A percentile compares a stretch with the other conserved stretches of the same genome.
These are phyloP conservation scores for Hypothenemus hampei DNA, from an alignment of 1,140 invertebrate genomes.

Conservation along the genomic window DNA sequence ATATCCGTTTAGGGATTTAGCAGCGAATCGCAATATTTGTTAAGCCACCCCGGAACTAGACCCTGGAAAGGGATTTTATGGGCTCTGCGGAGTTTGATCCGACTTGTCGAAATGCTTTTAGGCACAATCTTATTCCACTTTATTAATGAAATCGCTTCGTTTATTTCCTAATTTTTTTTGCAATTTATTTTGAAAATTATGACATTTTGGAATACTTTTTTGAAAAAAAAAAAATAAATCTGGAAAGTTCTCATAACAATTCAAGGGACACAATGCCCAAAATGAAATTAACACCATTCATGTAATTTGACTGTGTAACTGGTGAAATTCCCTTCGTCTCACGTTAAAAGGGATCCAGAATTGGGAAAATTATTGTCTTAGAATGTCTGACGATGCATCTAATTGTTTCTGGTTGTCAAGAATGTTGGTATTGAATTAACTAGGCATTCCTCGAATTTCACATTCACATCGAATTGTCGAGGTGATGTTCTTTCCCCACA, in stretches of 20 bases:
- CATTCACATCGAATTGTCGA: no score
- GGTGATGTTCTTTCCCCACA: no score
- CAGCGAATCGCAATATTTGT: background rate
- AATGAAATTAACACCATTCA: background rate
- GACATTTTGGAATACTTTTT: no score
- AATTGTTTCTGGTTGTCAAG: no score
- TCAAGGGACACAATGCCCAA: no score
- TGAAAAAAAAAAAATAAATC: no score
- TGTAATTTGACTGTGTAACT: conserved; percentile 1
- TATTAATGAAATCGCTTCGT: background rate
- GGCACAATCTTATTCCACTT: background rate
- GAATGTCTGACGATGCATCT: no score
- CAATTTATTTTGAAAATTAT: no score
- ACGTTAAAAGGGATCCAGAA: background rate
- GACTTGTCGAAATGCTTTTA: conserved; percentile 13
- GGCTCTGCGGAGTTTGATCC: conserved; percentile 4
- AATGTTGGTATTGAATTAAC: no score
- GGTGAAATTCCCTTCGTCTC: conserved; percentile 3
- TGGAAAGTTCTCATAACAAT: no score
- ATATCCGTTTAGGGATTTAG: conserved; percentile 9
- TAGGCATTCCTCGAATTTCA: no score
- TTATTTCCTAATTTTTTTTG: no score
- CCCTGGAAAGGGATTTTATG: conserved; percentile 9
- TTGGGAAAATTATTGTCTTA: conserved; percentile 4
- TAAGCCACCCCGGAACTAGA: conserved; percentile 11